Conservation (phyloP, 2,797 vertebrate species). For the Rhyacichthys aspro region DNA sequence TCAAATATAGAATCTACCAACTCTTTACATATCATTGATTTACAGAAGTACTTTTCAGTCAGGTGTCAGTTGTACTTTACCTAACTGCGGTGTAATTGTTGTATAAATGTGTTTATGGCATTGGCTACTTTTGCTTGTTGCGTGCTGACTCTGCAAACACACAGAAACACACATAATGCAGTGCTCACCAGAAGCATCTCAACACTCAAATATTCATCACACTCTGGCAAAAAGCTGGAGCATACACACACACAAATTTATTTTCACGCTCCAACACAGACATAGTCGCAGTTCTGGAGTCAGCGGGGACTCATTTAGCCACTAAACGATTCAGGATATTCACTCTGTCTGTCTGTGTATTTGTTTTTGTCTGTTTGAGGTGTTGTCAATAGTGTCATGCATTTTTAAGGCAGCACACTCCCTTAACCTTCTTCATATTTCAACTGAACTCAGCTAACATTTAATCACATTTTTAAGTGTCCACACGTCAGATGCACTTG, state of each 20-base stretch:
- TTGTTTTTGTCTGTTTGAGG: slow-evolving; percentile 14
- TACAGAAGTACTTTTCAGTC: slow-evolving; percentile 16
- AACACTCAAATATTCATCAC: slow-evolving; percentile 8
- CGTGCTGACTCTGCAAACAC: slow-evolving; percentile 54
- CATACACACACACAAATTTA: slow-evolving; percentile 10
- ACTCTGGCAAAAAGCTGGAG: slow-evolving; percentile 3
- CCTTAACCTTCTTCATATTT: too few relatives aligned
- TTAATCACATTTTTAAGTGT: too few relatives aligned
- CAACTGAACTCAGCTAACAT: too few relatives aligned
- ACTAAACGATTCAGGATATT: slow-evolving; percentile 56
- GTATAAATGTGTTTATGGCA: slow-evolving; percentile 50
- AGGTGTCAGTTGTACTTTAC: slow-evolving; percentile 45
- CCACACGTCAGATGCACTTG: too few relatives aligned
- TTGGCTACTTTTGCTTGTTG: slow-evolving; percentile 39
- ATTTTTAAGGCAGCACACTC: slow-evolving; percentile 35
- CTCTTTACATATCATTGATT: too few relatives aligned
- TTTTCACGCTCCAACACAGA: slow-evolving; percentile 13
- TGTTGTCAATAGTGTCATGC: slow-evolving; percentile 23
- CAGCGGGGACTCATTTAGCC: slow-evolving; percentile 63
- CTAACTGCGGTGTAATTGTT: slow-evolving; percentile 46
- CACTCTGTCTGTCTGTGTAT: slow-evolving; percentile 17
- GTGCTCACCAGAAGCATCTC: slow-evolving; percentile 7
- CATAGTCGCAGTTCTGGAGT: slow-evolving; percentile 40
- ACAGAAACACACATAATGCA: slow-evolving; percentile 9
- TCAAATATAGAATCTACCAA: too few relatives aligned